A percentile compares a stretch with the other conserved stretches of the same genome.
These are phyloP conservation scores for Odontophorus gujanensis DNA, from an alignment of 2,113 vertebrate genomes.

Conservation along the genomic window DNA sequence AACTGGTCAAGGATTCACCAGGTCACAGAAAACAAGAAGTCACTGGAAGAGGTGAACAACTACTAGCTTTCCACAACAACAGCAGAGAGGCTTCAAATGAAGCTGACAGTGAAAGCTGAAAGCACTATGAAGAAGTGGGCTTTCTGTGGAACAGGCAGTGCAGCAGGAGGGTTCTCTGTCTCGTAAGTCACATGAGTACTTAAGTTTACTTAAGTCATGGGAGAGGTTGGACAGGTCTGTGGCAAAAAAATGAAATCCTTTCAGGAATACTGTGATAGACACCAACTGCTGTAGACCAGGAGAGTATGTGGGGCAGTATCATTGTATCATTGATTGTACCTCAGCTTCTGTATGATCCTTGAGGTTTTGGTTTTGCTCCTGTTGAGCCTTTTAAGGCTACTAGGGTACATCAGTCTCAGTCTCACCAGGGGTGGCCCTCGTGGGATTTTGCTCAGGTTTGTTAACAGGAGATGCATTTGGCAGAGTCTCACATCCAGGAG, in stretches of 20 bases:
- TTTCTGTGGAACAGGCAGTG: not conserved
- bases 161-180: not conserved
- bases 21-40: not conserved
- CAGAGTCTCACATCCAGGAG: not conserved
- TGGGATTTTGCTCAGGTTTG: not conserved
- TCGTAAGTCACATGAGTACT: not conserved
- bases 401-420: not conserved
- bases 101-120: not conserved
- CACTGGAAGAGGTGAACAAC: not conserved
- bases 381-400: not conserved
- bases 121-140: not conserved
- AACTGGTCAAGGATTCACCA: not conserved
- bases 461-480: not conserved
- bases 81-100: not conserved
- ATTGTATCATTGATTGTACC: not conserved
- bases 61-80: not conserved
- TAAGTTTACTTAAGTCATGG: not conserved
- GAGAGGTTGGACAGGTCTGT: not conserved
- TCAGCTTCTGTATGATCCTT: not conserved
- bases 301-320: not conserved
- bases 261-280: not conserved
- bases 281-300: not conserved
- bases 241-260: not conserved
- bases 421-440: not conserved
- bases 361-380: not conserved